Evolutionary conservation across 2,888 invertebrate species (phyloP).

Genomic region (Brassicogethes aeneus): DNA sequence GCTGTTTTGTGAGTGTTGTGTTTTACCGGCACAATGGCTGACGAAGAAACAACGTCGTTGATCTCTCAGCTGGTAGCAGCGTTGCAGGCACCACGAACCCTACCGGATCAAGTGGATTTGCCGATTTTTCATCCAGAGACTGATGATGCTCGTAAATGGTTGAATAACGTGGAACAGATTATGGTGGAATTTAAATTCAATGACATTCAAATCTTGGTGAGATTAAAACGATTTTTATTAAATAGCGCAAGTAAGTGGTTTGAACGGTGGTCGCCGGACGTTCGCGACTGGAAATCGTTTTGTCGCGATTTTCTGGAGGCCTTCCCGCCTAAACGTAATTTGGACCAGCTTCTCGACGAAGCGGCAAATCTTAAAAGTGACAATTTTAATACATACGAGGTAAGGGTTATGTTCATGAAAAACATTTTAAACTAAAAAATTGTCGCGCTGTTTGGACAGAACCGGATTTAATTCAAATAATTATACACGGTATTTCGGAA

Average conservation of each 20-base stretch:
- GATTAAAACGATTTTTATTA: too few species aligned
- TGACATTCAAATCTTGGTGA: constrained; percentile 12
- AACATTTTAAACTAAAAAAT: too few species aligned
- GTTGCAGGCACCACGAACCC: background rate
- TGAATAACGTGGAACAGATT: too few species aligned
- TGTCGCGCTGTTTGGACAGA: constrained; percentile 5
- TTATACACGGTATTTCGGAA: constrained; percentile 8
- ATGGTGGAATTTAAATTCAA: too few species aligned
- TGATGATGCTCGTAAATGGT: constrained; percentile 13
- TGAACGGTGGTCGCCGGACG: constrained; percentile 14
- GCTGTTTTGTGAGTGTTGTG: too few species aligned
- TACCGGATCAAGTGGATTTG: constrained; percentile 12
- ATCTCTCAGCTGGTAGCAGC: background rate
- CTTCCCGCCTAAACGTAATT: constrained; percentile 17
- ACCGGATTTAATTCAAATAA: constrained; percentile 5
- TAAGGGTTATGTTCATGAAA: constrained; percentile 16
- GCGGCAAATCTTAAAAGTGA: constrained; percentile 14
- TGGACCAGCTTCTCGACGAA: constrained; percentile 16
- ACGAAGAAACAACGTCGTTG: too few species aligned
- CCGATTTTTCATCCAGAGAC: constrained; percentile 12
- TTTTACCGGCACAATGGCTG: too few species aligned
- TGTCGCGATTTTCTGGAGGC: constrained; percentile 18
- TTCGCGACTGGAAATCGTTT: constrained; percentile 16
- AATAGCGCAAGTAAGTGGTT: too few species aligned
- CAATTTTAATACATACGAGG: constrained; percentile 14